A percentile compares a stretch with the other conserved stretches of the same genome.
Conservation (phyloP, 1,140 invertebrate species). For the Lasioglossum albipes region DNA sequence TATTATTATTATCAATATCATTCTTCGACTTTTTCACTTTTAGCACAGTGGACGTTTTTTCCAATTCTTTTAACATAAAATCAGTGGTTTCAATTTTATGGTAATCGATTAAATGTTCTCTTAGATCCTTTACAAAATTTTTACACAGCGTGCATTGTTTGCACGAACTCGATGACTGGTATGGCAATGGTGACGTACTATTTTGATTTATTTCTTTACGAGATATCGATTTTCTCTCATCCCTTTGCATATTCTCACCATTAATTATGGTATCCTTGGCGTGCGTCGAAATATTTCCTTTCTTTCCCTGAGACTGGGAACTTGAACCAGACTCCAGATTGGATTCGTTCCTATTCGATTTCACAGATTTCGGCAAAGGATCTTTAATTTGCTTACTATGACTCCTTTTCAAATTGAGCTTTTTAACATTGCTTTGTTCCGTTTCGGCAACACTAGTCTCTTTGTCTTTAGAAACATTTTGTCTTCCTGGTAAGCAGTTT, state of each 20-base stretch:
- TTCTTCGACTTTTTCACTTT: neutral
- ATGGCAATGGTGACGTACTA: neutral
- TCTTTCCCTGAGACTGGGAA: neutral
- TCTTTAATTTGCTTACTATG: neutral
- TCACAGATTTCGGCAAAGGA: neutral
- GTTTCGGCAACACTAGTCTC: neutral
- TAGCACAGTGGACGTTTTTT: neutral
- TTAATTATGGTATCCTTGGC: no score
- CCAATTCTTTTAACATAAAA: conserved; percentile 51
- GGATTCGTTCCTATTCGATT: neutral
- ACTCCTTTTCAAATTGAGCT: neutral
- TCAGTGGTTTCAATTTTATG: conserved; percentile 71
- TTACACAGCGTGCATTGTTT: conserved; percentile 70
- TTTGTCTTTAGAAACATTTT: neutral
- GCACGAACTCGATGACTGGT: neutral
- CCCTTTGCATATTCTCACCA: neutral
- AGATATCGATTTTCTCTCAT: neutral
- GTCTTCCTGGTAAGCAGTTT: neutral
- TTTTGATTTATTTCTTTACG: conserved; percentile 6
- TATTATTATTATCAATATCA: neutral
- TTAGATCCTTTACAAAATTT: conserved; percentile 62
- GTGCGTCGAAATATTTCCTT: neutral
- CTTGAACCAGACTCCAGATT: neutral
- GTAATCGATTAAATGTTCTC: conserved; percentile 71
- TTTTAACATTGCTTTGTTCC: conserved; percentile 3